These are phyloP conservation scores for Meriones unguiculatus DNA, from an alignment of 2,113 vertebrate species.

Conservation along the genomic window DNA sequence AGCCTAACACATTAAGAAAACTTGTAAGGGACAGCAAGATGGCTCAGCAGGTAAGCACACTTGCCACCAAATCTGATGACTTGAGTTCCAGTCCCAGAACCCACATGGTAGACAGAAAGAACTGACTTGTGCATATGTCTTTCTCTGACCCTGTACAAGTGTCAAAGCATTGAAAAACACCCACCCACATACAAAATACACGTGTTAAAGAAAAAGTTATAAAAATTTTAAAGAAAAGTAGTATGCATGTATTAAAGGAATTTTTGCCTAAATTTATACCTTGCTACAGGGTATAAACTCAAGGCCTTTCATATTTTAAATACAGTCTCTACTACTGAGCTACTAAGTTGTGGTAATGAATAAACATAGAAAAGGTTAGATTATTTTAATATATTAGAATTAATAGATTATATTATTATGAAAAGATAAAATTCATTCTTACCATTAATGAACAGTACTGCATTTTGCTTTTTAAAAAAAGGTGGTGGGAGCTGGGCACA, in stretches of 20 bases:
- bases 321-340: not conserved
- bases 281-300: not conserved
- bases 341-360: conserved; percentile 22
- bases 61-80: not conserved
- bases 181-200: not conserved
- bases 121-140: not conserved
- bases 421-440: conserved; percentile 37
- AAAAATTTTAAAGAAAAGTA: not conserved
- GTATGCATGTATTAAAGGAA: not conserved
- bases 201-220: not conserved
- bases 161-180: not conserved
- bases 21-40: not conserved
- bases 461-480: conserved; percentile 3
- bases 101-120: not conserved
- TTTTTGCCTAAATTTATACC: conserved; percentile 39
- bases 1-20: conserved; percentile 34
- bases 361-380: not conserved
- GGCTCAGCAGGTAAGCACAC: not conserved
- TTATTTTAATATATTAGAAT: not conserved
- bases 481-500: too few relatives aligned
- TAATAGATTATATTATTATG: conserved; percentile 39
- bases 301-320: not conserved
- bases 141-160: not conserved
- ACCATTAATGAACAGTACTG: not conserved
- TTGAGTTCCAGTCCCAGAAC: not conserved